A percentile compares a stretch with the other conserved stretches of the same genome.
These are phyloP conservation scores for Baryphthengus martii DNA, from an alignment of 2,113 vertebrate species.

Conservation along the genomic window DNA sequence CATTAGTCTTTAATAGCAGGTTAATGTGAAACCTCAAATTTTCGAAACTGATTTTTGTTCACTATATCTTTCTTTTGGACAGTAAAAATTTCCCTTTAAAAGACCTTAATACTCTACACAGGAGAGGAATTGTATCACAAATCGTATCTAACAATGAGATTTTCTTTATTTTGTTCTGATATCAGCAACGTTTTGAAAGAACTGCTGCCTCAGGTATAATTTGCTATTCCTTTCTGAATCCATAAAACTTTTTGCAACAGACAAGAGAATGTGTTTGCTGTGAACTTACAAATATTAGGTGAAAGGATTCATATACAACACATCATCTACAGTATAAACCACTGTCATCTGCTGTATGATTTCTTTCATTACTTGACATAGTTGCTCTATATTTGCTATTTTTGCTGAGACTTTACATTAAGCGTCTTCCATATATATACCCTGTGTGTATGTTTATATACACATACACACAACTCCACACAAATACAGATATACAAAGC, in stretches of 20 bases:
- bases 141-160: constrained; percentile 33
- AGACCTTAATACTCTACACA: not conserved
- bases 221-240: constrained; percentile 60
- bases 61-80: not conserved
- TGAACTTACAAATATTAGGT: constrained; percentile 55
- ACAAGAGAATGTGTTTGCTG: constrained; percentile 1
- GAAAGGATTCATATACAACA: not conserved
- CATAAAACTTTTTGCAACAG: constrained; percentile 46
- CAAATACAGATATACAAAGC: accelerated
- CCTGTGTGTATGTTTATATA: not conserved
- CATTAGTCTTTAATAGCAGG: constrained; percentile 65
- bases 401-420: not conserved
- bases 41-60: constrained; percentile 58
- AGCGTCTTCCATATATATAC: not conserved
- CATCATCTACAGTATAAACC: not conserved
- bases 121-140: not conserved
- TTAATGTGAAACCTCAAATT: constrained; percentile 76
- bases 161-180: constrained; percentile 46
- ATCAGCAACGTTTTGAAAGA: constrained; percentile 37
- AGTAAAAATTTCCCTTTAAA: constrained; percentile 22
- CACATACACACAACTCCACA: accelerated
- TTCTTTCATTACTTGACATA: constrained; percentile 26
- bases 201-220: constrained; percentile 27
- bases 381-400: constrained; percentile 5
- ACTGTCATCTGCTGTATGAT: not conserved